phyloP scores from a whole-genome alignment of 2,797 vertebrate species.

The Malurus leucopterus region DNA sequence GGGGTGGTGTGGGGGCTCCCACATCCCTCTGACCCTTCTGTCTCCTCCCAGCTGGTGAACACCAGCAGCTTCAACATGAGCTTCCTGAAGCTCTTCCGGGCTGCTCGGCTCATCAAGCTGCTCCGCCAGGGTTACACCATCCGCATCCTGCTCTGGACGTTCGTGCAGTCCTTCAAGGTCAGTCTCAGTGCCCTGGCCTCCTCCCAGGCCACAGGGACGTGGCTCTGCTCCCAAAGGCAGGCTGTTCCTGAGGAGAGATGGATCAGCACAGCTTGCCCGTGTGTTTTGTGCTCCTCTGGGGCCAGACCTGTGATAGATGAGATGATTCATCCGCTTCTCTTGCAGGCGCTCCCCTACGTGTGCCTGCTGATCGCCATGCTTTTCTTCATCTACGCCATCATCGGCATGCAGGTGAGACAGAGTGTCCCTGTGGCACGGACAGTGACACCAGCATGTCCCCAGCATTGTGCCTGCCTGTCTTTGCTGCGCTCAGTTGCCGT shows the following conservation, averaged over 20 bases:
- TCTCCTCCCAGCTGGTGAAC: constrained; percentile 79
- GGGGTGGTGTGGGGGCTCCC: neutral
- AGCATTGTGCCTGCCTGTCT: neutral
- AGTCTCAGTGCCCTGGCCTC: neutral
- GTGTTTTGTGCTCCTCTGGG: neutral
- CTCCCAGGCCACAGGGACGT: neutral
- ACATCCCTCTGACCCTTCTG: neutral
- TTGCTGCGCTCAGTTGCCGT: neutral
- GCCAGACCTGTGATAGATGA: neutral
- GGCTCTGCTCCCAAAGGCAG: neutral
- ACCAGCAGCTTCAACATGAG: constrained; percentile 93
- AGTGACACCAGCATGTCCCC: neutral
- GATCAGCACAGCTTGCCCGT: neutral
- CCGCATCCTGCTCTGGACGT: constrained; percentile 96
- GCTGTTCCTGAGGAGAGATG: neutral
- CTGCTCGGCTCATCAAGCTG: constrained; percentile 94
- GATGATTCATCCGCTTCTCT: constrained; percentile 35
- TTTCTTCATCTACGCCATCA: constrained; percentile 98
- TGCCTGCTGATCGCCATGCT: constrained; percentile 98
- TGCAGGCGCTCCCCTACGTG: constrained; percentile 93
- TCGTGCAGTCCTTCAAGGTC: constrained; percentile 98
- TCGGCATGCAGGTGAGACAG: constrained; percentile 94
- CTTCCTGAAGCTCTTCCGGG: constrained; percentile 95
- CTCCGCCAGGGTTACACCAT: constrained; percentile 97
- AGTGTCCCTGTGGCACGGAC: accelerated